These are phyloP conservation scores for Rhineura floridana DNA, from an alignment of 2,113 vertebrate species.

Conservation along the genomic window DNA sequence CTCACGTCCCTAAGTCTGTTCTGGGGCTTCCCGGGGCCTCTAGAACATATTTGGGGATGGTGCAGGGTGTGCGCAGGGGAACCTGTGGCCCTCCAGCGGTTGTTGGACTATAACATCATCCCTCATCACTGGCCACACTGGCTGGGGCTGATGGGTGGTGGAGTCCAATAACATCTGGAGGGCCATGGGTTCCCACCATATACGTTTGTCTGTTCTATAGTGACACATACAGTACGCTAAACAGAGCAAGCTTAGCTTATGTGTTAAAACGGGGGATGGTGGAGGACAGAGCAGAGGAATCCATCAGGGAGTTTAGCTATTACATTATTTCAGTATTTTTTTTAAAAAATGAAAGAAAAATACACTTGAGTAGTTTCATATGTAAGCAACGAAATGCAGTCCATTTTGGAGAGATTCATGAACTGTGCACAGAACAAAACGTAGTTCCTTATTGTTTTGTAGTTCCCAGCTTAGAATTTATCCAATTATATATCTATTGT, in stretches of 20 bases:
- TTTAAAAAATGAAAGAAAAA: conserved; percentile 50
- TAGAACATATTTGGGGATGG: no score
- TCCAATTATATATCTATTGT: conserved; percentile 78
- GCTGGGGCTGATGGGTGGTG: no score
- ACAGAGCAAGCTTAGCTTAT: not conserved
- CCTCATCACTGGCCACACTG: no score
- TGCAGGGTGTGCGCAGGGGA: no score
- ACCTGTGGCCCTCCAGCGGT: no score
- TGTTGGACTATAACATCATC: no score
- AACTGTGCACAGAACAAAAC: conserved; percentile 41
- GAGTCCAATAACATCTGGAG: no score
- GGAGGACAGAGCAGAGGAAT: conserved; percentile 21
- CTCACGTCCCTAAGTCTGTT: no score
- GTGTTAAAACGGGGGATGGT: conserved; percentile 8
- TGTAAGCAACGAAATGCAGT: conserved; percentile 35
- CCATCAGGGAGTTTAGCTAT: conserved; percentile 36
- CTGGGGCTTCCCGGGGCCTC: no score
- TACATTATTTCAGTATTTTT: conserved; percentile 47
- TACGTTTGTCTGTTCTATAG: conserved; percentile 20
- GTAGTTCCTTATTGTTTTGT: conserved; percentile 67
- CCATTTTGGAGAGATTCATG: conserved; percentile 36
- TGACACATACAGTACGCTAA: not conserved
- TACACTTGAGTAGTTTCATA: conserved; percentile 49
- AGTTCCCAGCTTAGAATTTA: conserved; percentile 77
- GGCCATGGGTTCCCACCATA: not conserved